Percentiles rank a stretch among this genome's conserved stretches.
phyloP scores from a whole-genome alignment of 1,140 invertebrate genomes.

The Musca vetustissima region DNA sequence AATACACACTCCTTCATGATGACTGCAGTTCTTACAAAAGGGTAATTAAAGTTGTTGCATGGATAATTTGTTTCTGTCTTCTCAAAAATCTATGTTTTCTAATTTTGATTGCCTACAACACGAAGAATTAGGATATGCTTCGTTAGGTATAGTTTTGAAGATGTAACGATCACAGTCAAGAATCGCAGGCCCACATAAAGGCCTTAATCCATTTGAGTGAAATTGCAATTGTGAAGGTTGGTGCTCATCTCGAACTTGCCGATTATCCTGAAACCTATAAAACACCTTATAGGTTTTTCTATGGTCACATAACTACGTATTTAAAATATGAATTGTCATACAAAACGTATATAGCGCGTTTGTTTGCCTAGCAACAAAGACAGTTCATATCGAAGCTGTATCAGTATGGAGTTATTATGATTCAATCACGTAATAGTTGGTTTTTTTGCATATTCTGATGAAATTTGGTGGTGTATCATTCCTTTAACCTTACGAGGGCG shows the following conservation, averaged over 20 bases:
- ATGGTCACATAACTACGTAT: background rate
- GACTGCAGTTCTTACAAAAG: background rate
- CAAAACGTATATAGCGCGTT: background rate
- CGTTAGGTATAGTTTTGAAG: background rate
- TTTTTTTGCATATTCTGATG: too few relatives aligned
- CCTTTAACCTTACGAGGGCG: too few relatives aligned
- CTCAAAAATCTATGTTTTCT: background rate
- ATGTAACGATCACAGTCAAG: background rate
- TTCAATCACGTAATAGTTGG: too few relatives aligned
- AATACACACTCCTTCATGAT: too few relatives aligned
- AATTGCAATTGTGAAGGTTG: background rate
- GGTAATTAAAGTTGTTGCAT: background rate
- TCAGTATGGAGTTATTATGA: too few relatives aligned
- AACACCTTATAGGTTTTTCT: background rate
- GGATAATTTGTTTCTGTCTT: background rate
- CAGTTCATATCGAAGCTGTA: background rate
- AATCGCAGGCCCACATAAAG: background rate
- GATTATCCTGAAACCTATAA: background rate
- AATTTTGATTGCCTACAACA: background rate
- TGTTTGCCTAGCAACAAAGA: background rate
- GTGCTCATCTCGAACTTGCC: background rate
- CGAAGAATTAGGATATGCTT: background rate
- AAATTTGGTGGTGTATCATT: too few relatives aligned
- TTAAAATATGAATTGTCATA: background rate
- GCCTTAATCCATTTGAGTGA: background rate